phyloP scores from a whole-genome alignment of 2,888 invertebrate genomes.

The Aspidiotus destructor region DNA sequence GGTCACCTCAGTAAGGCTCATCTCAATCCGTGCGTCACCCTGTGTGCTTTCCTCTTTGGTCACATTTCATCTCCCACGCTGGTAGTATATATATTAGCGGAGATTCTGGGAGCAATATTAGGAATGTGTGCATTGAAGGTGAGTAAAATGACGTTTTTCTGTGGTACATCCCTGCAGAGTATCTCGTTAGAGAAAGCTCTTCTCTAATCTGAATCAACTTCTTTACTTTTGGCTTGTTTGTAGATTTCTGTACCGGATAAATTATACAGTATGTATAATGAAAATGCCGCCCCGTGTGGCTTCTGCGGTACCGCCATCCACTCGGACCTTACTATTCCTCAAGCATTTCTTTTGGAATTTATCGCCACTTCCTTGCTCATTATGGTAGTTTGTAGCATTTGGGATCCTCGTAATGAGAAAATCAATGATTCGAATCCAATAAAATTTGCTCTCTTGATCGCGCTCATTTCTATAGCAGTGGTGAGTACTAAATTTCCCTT shows the following conservation, averaged over 20 bases:
- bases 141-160: conserved; percentile 31
- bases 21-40: conserved; percentile 65
- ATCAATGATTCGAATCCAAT: conserved; percentile 41
- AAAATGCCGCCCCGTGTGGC: conserved; percentile 39
- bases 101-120: conserved; percentile 56
- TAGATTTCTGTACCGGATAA: too few relatives aligned
- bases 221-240: too few relatives aligned
- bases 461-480: conserved; percentile 41
- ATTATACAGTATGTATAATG: too few relatives aligned
- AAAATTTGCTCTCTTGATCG: conserved; percentile 43
- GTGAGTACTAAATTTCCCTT: conserved; percentile 35
- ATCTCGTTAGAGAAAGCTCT: too few relatives aligned
- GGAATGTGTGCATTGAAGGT: conserved; percentile 61
- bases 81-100: conserved; percentile 53
- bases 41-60: conserved; percentile 54
- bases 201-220: too few relatives aligned
- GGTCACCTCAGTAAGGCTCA: conserved; percentile 71
- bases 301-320: conserved; percentile 52
- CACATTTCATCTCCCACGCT: conserved; percentile 49
- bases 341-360: conserved; percentile 42
- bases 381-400: conserved; percentile 42
- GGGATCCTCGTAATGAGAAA: conserved; percentile 42
- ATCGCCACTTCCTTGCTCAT: conserved; percentile 42
- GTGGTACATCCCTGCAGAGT: too few relatives aligned
- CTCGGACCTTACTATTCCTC: conserved; percentile 34